Evolutionary conservation across 1,140 invertebrate species (phyloP), one percentile per base, ranked within the genome.

Genomic region (Diorhabda sublineata): DNA sequence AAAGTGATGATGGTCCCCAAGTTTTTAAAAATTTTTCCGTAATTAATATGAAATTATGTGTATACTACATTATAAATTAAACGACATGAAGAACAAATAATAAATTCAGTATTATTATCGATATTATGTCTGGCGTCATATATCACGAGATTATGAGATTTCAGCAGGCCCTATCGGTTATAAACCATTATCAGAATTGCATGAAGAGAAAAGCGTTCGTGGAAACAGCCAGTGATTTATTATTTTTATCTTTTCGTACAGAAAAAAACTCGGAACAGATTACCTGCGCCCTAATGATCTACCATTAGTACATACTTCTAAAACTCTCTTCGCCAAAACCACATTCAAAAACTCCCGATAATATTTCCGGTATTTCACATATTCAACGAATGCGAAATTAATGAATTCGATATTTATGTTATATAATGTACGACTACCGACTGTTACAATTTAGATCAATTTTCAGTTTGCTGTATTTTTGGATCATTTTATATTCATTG

Each of bases 241-340:
- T 74, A 74, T 74, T 74, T 74, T 73, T 74, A 74, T 74, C 73
- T 74, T 66, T 58, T 58, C 64, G 59, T 69, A 63, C 66, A 67
- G 64, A 57, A 70, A 74, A 72, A 74, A 71, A 73, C 70, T 64
- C 65, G 60, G 65, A 60, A 64, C 69, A 74, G 73, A 74, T 74
- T 74, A 74, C 73, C 73, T 74, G 73, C 60, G 64, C 71, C 71
- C 71, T 74, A 74, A 74, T 74, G 73, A 74, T 74, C 69, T 68
- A 67, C 73, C 73, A 74, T 74, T 74, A 74, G 71, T 59, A 66
- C 26, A 26, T 26, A 26, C 67, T 64, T 61, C 59, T 67, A 56
- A 43, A 61, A 11, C 42, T 43, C 61, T 52, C 47, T 52, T 52
- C 58, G 59, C 26, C 65, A 66, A 65, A 65, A 52, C 6, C 47